Base-by-base conservation (phyloP, 2,797 vertebrate genomes). In the Cryptoblepharus egeriae region DNA sequence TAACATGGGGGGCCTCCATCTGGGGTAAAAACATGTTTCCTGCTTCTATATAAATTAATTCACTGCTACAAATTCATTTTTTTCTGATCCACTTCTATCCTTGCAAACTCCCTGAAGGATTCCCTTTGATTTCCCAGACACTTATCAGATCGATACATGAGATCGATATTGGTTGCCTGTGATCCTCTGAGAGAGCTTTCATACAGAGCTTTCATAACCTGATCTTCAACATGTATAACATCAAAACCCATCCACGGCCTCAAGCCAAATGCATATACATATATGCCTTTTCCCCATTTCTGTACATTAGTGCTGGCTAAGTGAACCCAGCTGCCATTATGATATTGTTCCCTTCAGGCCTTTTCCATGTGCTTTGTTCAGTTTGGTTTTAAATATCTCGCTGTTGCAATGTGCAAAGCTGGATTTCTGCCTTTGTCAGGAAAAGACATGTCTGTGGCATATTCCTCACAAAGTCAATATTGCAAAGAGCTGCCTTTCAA, bases 321-420 rank as follows among this genome's bases (percentile, higher is more conserved):
- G 70, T 79, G 82, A 84, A 75, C 75, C 77, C 82, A 84, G 77
- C 76, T 84, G 82, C 71, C 64, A 74, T 84, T 75, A 52, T 68
- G 57, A 69, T 37, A 30, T 68, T 37, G 28, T 67, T 84, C 70
- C 77, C 57, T 79, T 67, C 28, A 61, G 80, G 70, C 12, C 28
- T 74, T 69, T 84, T 78, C 57, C 63, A 69, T 79, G 52, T 68
- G 55, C 76, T 84, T 75, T 79, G 55, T 68, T 68, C 77, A 74
- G 63, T 84, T n/a, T 64, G 58, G 64, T 76, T 84, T 79, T 75
- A 58, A 79, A 61, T 79, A 67, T 49, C 55, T 84, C 72, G 68
- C 61, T 79, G 39, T 67, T 74, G 61, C 26, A 74, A 49, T 75
- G 55, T 39, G 71, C 30, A 60, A 78, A 57, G 26, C 18, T 65